phyloP scores from a whole-genome alignment of 1,140 invertebrate species.

The Branchinecta lynchi region DNA sequence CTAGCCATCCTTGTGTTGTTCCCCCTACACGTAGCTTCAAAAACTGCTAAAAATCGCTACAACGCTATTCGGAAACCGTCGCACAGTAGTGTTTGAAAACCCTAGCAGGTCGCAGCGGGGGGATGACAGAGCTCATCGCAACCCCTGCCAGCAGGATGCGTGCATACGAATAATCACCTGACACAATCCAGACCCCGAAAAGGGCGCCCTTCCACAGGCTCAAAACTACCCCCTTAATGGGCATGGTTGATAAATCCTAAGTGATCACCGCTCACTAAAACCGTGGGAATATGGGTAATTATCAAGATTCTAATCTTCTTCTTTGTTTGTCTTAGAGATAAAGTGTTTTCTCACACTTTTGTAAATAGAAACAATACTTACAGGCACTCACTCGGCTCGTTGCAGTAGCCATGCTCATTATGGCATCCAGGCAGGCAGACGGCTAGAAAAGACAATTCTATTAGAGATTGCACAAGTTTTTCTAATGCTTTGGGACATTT shows the following conservation, averaged over 20 bases:
- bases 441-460: constrained; percentile 54
- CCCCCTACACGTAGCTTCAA: too few relatives aligned
- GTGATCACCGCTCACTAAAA: neutral
- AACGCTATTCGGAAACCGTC: too few relatives aligned
- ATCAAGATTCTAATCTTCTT: neutral
- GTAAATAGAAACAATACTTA: constrained; percentile 45
- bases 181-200: neutral
- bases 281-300: neutral
- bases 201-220: neutral
- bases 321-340: constrained; percentile 13
- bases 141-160: neutral
- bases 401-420: constrained; percentile 72
- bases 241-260: neutral
- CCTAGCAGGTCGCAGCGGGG: neutral
- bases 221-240: neutral
- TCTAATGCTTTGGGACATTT: too few relatives aligned
- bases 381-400: constrained; percentile 83
- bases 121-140: neutral
- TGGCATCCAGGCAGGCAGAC: constrained; percentile 81
- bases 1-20: too few relatives aligned
- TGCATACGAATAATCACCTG: constrained; percentile 7
- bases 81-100: too few relatives aligned
- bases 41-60: too few relatives aligned
- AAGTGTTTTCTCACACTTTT: neutral
- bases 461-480: neutral